Evolutionary conservation across 2,113 vertebrate species (phyloP).

Genomic region (Sylvilagus bachmani): DNA sequence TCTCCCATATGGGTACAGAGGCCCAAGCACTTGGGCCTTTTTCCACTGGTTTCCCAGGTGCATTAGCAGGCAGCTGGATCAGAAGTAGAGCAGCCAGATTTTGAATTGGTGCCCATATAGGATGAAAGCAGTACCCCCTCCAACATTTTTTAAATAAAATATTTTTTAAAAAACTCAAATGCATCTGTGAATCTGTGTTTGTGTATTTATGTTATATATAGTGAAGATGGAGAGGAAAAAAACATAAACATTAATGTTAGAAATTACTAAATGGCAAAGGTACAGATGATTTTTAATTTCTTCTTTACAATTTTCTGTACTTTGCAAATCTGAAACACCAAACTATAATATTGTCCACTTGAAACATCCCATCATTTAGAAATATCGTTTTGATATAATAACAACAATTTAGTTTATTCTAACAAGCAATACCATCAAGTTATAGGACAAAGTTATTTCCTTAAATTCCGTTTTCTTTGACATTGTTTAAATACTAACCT

Average conservation of each 20-base stretch:
- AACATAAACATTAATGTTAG: background rate
- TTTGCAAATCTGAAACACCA: conserved; percentile 47
- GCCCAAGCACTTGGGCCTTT: no score
- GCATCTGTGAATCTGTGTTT: background rate
- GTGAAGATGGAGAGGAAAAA: background rate
- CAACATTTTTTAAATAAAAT: no score
- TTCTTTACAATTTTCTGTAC: background rate
- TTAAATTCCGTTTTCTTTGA: conserved; percentile 37
- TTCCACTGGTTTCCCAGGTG: no score
- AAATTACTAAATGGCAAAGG: conserved; percentile 20
- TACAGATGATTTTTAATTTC: conserved; percentile 1
- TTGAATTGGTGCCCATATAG: no score
- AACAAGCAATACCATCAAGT: background rate
- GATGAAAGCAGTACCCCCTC: no score
- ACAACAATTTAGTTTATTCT: conserved; percentile 17
- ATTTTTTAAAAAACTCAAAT: background rate
- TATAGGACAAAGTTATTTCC: conserved; percentile 14
- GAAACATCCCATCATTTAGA: background rate
- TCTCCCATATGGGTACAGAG: no score
- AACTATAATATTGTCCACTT: conserved; percentile 40
- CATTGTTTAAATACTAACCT: conserved; percentile 33
- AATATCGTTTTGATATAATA: conserved; percentile 44
- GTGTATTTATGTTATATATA: background rate
- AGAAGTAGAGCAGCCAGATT: no score
- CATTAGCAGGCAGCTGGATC: no score